Conservation (phyloP, 2,113 vertebrate genomes). For the Grallaria varia region DNA sequence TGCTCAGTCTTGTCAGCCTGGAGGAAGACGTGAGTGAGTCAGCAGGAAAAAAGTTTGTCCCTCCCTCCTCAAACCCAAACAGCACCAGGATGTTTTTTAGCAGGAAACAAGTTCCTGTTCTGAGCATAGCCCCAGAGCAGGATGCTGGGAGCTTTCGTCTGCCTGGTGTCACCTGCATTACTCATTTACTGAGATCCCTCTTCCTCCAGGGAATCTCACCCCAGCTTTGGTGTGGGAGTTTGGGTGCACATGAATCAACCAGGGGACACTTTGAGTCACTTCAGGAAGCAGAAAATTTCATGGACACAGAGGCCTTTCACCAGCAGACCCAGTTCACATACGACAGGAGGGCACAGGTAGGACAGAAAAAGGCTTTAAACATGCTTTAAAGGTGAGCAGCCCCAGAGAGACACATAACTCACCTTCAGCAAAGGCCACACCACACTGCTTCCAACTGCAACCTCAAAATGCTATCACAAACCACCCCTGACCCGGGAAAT, state of each 20-base stretch:
- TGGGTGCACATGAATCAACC: accelerated
- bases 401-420: background rate
- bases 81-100: background rate
- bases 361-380: background rate
- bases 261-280: background rate
- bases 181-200: background rate
- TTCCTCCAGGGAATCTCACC: background rate
- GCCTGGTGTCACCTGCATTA: background rate
- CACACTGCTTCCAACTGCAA: background rate
- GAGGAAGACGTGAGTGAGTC: background rate
- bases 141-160: background rate
- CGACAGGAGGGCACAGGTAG: background rate
- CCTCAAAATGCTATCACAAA: background rate
- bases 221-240: background rate
- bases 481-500: background rate
- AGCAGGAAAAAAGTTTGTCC: background rate
- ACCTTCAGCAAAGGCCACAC: background rate
- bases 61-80: background rate
- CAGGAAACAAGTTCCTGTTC: background rate
- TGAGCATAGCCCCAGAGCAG: background rate
- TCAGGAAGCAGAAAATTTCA: background rate
- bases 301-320: accelerated
- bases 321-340: background rate
- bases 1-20: background rate
- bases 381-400: background rate